These are phyloP conservation scores for Drosophila yakuba DNA, from an alignment of 1,140 invertebrate species.

Conservation along the genomic window DNA sequence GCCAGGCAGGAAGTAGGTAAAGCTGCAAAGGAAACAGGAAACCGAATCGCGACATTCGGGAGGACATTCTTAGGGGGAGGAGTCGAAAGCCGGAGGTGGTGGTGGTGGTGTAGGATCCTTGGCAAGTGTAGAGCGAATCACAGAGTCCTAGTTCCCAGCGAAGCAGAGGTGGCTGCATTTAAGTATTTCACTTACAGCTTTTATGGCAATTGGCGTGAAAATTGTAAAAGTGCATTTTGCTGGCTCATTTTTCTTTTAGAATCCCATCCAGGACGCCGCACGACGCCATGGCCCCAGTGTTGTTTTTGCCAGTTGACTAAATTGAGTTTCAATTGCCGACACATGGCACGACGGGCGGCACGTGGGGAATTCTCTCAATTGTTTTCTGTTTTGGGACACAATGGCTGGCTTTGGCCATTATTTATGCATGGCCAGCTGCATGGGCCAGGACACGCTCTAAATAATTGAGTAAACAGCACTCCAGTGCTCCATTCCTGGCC, in stretches of 20 bases:
- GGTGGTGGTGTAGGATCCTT: too few relatives aligned
- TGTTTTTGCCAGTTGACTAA: conserved; percentile 66
- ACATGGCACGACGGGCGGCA: conserved; percentile 65
- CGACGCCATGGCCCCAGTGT: neutral
- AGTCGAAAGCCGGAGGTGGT: neutral
- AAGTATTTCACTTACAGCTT: conserved; percentile 81
- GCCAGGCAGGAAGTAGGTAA: conserved; percentile 19
- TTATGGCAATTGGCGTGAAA: conserved; percentile 81
- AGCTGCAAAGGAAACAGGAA: conserved; percentile 30
- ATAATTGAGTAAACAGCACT: conserved; percentile 60
- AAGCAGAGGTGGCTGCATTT: conserved; percentile 61
- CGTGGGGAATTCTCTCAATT: conserved; percentile 76
- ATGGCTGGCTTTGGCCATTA: conserved; percentile 51
- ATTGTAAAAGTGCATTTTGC: conserved; percentile 79
- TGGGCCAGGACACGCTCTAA: conserved; percentile 53
- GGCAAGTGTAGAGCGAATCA: conserved; percentile 22
- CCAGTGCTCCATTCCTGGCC: conserved; percentile 20
- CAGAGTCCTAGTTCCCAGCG: conserved; percentile 34
- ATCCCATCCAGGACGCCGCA: neutral
- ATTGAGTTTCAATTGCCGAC: conserved; percentile 81
- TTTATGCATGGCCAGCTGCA: conserved; percentile 62
- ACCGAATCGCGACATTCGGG: conserved; percentile 2
- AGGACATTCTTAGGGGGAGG: neutral
- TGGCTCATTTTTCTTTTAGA: conserved; percentile 41
- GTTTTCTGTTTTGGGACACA: conserved; percentile 65